Conservation (phyloP, 2,797 vertebrate genomes). For the Spinus olivaceus region DNA sequence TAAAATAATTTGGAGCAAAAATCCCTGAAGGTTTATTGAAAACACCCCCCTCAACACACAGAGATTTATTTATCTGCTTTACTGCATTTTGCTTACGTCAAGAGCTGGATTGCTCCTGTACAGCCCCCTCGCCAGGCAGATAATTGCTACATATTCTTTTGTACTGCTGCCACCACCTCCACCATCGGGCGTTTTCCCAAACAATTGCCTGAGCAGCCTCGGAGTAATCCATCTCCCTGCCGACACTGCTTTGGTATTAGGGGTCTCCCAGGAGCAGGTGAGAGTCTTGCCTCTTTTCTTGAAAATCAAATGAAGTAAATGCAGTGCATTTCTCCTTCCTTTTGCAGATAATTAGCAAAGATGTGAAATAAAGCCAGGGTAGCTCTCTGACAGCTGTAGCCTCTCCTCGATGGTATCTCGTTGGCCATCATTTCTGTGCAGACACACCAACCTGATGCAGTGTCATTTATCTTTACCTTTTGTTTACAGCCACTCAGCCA, state of each 20-base stretch:
- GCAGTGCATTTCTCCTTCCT: neutral
- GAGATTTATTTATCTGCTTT: slow-evolving; percentile 34
- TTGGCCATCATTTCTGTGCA: slow-evolving; percentile 26
- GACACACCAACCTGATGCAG: neutral
- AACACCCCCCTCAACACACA: neutral
- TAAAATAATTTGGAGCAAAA: slow-evolving; percentile 31
- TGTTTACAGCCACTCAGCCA: slow-evolving; percentile 56
- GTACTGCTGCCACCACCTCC: slow-evolving; percentile 51
- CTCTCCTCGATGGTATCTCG: neutral
- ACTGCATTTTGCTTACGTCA: slow-evolving; percentile 57
- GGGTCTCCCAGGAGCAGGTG: slow-evolving; percentile 42
- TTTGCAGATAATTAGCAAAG: slow-evolving; percentile 51
- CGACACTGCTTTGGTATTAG: slow-evolving; percentile 13
- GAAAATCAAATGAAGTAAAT: slow-evolving; percentile 47
- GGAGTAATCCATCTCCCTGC: slow-evolving; percentile 21
- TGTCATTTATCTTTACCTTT: slow-evolving; percentile 63
- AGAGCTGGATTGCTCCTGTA: slow-evolving; percentile 25
- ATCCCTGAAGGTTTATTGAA: slow-evolving; percentile 9
- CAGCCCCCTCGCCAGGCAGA: slow-evolving; percentile 26
- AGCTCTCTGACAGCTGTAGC: slow-evolving; percentile 10
- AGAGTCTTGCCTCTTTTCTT: slow-evolving; percentile 44
- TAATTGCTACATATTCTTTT: slow-evolving; percentile 60
- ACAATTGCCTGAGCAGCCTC: slow-evolving; percentile 2
- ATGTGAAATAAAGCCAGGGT: neutral
- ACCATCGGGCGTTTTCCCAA: slow-evolving; percentile 38